Percentiles rank a stretch among this genome's conserved stretches.
Evolutionary conservation across 1,140 invertebrate species (phyloP).

Genomic region (Trichogramma pretiosum): DNA sequence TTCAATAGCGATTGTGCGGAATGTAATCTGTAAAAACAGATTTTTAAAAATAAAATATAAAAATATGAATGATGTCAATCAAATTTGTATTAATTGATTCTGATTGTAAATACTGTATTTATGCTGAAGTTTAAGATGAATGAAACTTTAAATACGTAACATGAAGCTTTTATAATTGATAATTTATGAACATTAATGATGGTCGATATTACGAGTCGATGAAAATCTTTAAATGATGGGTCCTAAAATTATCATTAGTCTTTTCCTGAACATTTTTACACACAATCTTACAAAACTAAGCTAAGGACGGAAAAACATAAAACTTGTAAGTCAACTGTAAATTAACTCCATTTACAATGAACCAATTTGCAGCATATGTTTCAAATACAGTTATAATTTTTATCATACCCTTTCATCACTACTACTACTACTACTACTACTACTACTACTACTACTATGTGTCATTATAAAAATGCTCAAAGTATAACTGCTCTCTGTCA

Average conservation of each 20-base stretch:
- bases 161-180: too few species aligned
- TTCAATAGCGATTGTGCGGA: conserved; percentile 10
- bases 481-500: neutral
- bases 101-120: too few species aligned
- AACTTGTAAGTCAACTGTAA: conserved; percentile 30
- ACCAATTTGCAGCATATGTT: conserved; percentile 11
- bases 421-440: too few species aligned
- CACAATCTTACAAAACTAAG: conserved; percentile 38
- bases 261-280: conserved; percentile 25
- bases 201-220: too few species aligned
- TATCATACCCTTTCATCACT: neutral
- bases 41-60: conserved; percentile 26
- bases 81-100: too few species aligned
- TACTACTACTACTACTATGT: too few species aligned
- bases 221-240: too few species aligned
- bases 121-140: too few species aligned
- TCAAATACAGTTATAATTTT: neutral
- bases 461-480: conserved; percentile 17
- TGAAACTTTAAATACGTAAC: too few species aligned
- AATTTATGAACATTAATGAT: too few species aligned
- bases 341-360: too few species aligned
- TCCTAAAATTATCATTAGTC: too few species aligned
- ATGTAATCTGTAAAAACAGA: conserved; percentile 14
- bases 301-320: conserved; percentile 44
- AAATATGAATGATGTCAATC: neutral